Base-by-base conservation (phyloP, 2,113 vertebrate species). In the Pterophyllum scalare region DNA sequence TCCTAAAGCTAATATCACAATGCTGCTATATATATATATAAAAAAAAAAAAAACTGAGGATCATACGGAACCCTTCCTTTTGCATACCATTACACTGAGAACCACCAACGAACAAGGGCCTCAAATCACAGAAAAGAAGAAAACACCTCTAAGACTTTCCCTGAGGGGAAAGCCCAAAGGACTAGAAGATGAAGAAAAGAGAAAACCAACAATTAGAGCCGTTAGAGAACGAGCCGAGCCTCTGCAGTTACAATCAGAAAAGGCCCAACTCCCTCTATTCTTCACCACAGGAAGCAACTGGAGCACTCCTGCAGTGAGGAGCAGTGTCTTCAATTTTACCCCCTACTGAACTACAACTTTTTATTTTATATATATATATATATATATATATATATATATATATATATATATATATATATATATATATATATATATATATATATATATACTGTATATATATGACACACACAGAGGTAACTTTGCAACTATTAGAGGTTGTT, bases 201-300 rank as follows among this genome's bases (percentile, higher is more conserved):
- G 11, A 57, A 78, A 80, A 56, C 38, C 67, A 64, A 54, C 56
- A 84, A 59, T 82, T 6, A 24, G 40, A 85, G 65, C 43, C 24
- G 28, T 59, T 28, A 46, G 38, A 76, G 49, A 28, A 56, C 4
- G 60, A 79, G 46, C 59, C 11, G 5, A n/a, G 28, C 9, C 57
- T 79, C 67, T 33, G 40, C 75, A 49, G 72, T 64, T 52, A 22
- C 58, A 5, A 28, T 35, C 52, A 35, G 85, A 82, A 80, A 24
- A 3, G 28, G 6, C 8, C 28, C 77, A 22, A 1, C 20, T 72
- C 59, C 52, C 13, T 75, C 38, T 28, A 13, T 65, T 79, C 52
- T 10, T 24, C 75, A 59, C 65, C 17, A 13, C 59, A 54, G 77
- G 83, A 75, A 52, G 24, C 81, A 81, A 84, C 17, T 49, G 24